Evolutionary conservation across 1,140 invertebrate species (phyloP).

Genomic region (Holotrichia oblita): DNA sequence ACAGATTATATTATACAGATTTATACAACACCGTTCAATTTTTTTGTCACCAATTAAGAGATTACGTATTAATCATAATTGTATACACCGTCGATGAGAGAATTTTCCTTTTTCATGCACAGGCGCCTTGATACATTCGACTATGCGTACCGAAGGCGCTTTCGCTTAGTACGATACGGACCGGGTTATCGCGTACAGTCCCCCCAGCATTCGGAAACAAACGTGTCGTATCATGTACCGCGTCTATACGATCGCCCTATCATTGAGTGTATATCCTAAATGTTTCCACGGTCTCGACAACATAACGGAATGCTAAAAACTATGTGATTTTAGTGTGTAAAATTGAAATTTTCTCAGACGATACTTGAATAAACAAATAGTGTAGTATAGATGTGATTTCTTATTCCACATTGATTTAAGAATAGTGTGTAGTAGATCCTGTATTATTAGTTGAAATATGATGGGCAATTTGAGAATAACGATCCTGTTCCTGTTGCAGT

Average conservation of each 20-base stretch:
- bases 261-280: neutral
- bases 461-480: conserved; percentile 1
- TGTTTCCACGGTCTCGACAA: neutral
- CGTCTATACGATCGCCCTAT: neutral
- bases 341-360: neutral
- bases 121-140: conserved; percentile 15
- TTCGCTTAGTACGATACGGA: conserved; percentile 10
- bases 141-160: neutral
- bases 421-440: conserved; percentile 8
- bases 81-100: neutral
- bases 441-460: neutral
- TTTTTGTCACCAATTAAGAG: neutral
- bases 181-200: conserved; percentile 4
- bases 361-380: neutral
- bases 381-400: conserved; percentile 1
- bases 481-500: neutral
- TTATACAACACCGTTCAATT: neutral
- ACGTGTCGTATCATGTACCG: neutral
- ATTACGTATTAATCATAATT: neutral
- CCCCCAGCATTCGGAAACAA: neutral
- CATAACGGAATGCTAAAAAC: neutral
- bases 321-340: neutral
- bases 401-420: neutral
- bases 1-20: too few relatives aligned
- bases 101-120: neutral